These are phyloP conservation scores for Cactoblastis cactorum DNA, from an alignment of 2,888 invertebrate genomes.

Conservation along the genomic window DNA sequence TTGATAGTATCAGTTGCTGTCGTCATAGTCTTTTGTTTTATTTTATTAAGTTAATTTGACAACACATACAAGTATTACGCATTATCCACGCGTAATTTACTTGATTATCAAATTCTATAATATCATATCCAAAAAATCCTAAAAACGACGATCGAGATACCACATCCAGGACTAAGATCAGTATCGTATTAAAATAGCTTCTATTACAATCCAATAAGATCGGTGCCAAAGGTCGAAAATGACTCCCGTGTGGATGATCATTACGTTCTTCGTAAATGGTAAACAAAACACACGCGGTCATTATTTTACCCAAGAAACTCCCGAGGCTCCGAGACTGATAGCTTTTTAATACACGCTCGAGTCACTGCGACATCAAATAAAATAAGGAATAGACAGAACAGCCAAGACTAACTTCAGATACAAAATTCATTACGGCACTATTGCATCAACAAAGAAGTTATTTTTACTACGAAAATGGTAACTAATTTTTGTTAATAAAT, in stretches of 20 bases:
- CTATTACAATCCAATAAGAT: background rate
- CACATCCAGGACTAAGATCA: background rate
- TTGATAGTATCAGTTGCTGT: too few species aligned
- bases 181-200: background rate
- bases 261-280: conserved; percentile 4
- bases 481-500: too few species aligned
- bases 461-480: too few species aligned
- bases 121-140: background rate
- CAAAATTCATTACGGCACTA: too few species aligned
- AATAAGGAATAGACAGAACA: background rate
- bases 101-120: conserved; percentile 5
- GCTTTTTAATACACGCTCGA: conserved; percentile 48
- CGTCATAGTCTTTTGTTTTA: too few species aligned
- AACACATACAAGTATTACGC: background rate
- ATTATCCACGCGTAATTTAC: conserved; percentile 2
- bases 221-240: background rate
- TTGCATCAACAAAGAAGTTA: too few species aligned
- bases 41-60: too few species aligned
- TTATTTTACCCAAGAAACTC: conserved; percentile 9
- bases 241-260: background rate
- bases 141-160: background rate
- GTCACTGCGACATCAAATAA: conserved; percentile 33
- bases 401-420: too few species aligned
- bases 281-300: conserved; percentile 4
- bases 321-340: conserved; percentile 32